Evolutionary conservation across 1,140 invertebrate genomes (phyloP).

Genomic region (Proctacanthus coquilletti): DNA sequence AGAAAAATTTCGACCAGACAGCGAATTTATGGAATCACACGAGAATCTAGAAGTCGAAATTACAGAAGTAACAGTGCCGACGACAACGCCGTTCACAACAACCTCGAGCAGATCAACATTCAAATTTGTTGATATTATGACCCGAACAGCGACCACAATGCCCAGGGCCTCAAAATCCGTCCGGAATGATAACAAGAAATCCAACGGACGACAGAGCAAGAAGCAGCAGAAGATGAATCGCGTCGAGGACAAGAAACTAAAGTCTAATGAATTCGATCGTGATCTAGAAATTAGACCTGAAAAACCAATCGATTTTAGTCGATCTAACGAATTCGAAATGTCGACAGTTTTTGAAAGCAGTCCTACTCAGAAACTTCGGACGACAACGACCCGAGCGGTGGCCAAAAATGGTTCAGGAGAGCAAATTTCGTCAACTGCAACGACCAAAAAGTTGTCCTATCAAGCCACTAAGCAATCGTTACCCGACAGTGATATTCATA

Average conservation of each 20-base stretch:
- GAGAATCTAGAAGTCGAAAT: not conserved
- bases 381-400: conserved; percentile 1
- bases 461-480: conserved; percentile 15
- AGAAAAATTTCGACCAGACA: conserved; percentile 4
- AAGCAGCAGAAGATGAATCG: too few species aligned
- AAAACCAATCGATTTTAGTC: conserved; percentile 7
- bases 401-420: conserved; percentile 2
- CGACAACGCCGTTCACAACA: conserved; percentile 18
- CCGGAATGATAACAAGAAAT: too few species aligned
- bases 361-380: not conserved
- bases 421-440: conserved; percentile 6
- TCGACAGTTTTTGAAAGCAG: conserved; percentile 1
- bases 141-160: too few species aligned
- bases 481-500: conserved; percentile 27
- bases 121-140: too few species aligned
- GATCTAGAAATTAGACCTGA: conserved; percentile 9
- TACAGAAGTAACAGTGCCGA: too few species aligned
- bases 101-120: too few species aligned
- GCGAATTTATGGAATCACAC: not conserved
- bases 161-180: too few species aligned
- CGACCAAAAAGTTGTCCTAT: too few species aligned
- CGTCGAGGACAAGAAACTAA: too few species aligned
- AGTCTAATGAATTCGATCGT: conserved; percentile 1
- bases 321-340: conserved; percentile 8
- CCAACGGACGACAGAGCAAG: too few species aligned